These are phyloP conservation scores for Callyntrura guangdongensis DNA, from an alignment of 2,888 invertebrate genomes.

Conservation along the genomic window DNA sequence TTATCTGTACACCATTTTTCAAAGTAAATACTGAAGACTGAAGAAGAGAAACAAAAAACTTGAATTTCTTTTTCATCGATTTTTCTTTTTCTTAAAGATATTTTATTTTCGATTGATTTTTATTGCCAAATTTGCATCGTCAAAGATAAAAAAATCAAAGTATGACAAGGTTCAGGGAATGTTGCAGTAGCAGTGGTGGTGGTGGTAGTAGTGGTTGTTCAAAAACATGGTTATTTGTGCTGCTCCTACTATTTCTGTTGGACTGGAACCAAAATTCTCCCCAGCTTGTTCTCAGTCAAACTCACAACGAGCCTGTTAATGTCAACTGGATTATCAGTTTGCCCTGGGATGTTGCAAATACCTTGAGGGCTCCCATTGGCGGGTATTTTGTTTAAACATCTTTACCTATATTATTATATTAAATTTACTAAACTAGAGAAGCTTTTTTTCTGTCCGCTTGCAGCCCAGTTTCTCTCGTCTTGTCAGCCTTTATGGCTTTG, in stretches of 20 bases:
- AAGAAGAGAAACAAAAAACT: background rate
- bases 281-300: conserved; percentile 27
- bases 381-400: too few species aligned
- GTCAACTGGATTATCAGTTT: conserved; percentile 80
- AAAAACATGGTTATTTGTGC: conserved; percentile 33
- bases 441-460: too few species aligned
- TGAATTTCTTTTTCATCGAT: background rate
- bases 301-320: conserved; percentile 79
- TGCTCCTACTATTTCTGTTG: conserved; percentile 69
- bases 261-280: conserved; percentile 58
- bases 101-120: conserved; percentile 75
- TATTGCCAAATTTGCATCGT: conserved; percentile 41
- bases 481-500: conserved; percentile 78
- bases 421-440: too few species aligned
- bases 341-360: conserved; percentile 84
- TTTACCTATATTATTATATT: too few species aligned
- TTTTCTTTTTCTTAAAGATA: background rate
- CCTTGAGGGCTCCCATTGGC: conserved; percentile 81
- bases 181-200: conserved; percentile 23
- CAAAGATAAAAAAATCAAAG: conserved; percentile 18
- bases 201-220: background rate
- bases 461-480: conserved; percentile 73
- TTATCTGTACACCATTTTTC: background rate
- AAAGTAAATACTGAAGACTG: background rate
- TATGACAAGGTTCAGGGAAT: conserved; percentile 28